These are phyloP conservation scores for Hippocampus zosterae DNA, from an alignment of 2,113 vertebrate genomes.

Conservation along the genomic window DNA sequence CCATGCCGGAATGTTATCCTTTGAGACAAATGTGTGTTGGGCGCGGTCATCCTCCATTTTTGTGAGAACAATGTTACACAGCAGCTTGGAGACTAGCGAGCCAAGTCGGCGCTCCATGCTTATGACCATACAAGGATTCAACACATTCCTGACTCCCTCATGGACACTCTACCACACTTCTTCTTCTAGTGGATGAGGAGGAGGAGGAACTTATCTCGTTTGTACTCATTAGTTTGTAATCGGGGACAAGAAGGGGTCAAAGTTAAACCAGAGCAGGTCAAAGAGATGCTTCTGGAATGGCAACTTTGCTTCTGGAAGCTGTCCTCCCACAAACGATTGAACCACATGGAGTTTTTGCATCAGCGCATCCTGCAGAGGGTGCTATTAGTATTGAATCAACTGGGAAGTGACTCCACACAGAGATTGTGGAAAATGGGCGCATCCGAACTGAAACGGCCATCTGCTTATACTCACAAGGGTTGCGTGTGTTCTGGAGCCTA, in stretches of 20 bases:
- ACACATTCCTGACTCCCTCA: conserved; percentile 2
- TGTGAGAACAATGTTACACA: neutral
- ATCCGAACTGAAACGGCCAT: neutral
- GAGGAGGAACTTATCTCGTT: conserved; percentile 1
- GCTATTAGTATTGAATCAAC: neutral
- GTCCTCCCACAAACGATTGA: neutral
- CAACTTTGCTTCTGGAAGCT: neutral
- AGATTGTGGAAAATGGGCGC: neutral
- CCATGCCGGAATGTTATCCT: no score
- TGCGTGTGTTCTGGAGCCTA: no score
- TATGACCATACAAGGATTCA: conserved; percentile 4
- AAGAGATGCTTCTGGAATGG: neutral
- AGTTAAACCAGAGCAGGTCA: conserved; percentile 1
- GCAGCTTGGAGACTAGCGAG: neutral
- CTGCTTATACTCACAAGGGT: no score
- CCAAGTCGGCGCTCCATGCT: neutral
- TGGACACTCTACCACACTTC: neutral
- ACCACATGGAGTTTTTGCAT: neutral
- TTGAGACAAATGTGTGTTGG: neutral
- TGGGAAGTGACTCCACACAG: neutral
- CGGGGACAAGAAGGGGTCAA: neutral
- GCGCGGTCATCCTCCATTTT: neutral
- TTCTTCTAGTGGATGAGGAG: neutral
- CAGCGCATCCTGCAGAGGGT: neutral
- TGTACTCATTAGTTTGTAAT: conserved; percentile 2